Evolutionary conservation across 2,113 vertebrate species (phyloP).

Genomic region (Anoplopoma fimbria): DNA sequence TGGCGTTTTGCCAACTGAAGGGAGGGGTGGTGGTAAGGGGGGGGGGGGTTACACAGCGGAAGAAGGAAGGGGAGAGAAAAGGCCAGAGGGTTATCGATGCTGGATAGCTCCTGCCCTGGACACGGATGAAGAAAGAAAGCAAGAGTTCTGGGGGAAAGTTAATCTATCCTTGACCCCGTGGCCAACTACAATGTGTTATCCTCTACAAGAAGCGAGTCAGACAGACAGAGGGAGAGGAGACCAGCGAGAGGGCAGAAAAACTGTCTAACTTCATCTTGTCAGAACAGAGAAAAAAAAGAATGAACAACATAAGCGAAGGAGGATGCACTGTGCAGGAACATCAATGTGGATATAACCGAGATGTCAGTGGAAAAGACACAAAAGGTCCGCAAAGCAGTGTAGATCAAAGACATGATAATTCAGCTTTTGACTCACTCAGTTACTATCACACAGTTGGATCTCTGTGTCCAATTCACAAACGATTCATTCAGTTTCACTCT

Average conservation of each 20-base stretch:
- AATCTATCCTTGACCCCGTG: slow-evolving; percentile 70
- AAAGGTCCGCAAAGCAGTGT: slow-evolving; percentile 20
- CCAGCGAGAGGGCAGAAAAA: slow-evolving; percentile 51
- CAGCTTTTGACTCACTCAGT: slow-evolving; percentile 32
- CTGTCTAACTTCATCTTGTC: slow-evolving; percentile 67
- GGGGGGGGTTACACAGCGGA: slow-evolving; percentile 16
- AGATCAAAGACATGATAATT: slow-evolving; percentile 37
- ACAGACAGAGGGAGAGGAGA: slow-evolving; percentile 53
- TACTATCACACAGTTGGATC: slow-evolving; percentile 44
- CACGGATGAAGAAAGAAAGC: slow-evolving; percentile 49
- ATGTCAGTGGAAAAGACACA: slow-evolving; percentile 32
- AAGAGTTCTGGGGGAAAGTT: slow-evolving; percentile 56
- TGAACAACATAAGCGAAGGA: slow-evolving; percentile 32
- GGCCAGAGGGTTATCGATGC: slow-evolving; percentile 61
- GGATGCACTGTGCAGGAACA: slow-evolving; percentile 9
- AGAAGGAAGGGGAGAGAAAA: slow-evolving; percentile 24
- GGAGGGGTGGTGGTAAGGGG: slow-evolving; percentile 6
- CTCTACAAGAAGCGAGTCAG: slow-evolving; percentile 46
- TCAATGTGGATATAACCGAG: slow-evolving; percentile 14
- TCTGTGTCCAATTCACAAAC: slow-evolving; percentile 51
- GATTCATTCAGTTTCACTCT: slow-evolving; percentile 49
- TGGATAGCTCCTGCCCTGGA: slow-evolving; percentile 44
- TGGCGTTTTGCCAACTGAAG: slow-evolving; percentile 75
- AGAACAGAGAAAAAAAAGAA: slow-evolving; percentile 37
- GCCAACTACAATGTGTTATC: slow-evolving; percentile 57